Percentiles rank a stretch among this genome's conserved stretches.
Conservation (phyloP, 1,140 invertebrate species). For the Penaeus chinensis region DNA sequence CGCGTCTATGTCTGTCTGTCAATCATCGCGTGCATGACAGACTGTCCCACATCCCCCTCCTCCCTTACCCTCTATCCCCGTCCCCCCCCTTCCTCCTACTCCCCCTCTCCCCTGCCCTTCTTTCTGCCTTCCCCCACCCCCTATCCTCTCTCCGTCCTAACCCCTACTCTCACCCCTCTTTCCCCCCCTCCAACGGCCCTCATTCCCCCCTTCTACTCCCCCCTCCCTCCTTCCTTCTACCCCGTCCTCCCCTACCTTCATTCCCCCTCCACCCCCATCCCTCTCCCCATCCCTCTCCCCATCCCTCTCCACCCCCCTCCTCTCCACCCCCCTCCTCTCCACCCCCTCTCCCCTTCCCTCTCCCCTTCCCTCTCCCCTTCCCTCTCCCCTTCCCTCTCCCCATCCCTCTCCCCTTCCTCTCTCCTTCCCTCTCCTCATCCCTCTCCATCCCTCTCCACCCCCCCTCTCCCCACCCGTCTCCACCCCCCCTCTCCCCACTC, state of each 20-base stretch:
- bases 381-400: not conserved
- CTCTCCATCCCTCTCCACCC: no score
- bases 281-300: not conserved
- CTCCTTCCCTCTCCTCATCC: no score
- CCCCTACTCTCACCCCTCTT: no score
- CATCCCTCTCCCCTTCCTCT: no score
- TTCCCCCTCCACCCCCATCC: not conserved
- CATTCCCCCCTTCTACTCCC: not conserved
- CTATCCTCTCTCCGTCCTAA: not conserved
- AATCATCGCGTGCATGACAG: conserved; percentile 46
- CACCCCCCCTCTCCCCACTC: no score
- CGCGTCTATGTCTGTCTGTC: conserved; percentile 41
- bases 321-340: not conserved
- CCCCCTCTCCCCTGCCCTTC: not conserved
- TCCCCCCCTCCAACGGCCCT: not conserved
- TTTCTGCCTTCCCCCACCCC: not conserved
- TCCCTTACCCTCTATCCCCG: not conserved
- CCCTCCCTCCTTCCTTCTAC: not conserved
- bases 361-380: not conserved
- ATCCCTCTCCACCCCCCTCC: not conserved
- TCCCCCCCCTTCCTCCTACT: not conserved
- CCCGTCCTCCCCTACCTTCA: not conserved
- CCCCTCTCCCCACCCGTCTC: no score
- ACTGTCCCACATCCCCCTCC: not conserved
- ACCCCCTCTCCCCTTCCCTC: not conserved